Evolutionary conservation across 2,888 invertebrate genomes (phyloP).

Genomic region (Spilosoma lubricipeda): DNA sequence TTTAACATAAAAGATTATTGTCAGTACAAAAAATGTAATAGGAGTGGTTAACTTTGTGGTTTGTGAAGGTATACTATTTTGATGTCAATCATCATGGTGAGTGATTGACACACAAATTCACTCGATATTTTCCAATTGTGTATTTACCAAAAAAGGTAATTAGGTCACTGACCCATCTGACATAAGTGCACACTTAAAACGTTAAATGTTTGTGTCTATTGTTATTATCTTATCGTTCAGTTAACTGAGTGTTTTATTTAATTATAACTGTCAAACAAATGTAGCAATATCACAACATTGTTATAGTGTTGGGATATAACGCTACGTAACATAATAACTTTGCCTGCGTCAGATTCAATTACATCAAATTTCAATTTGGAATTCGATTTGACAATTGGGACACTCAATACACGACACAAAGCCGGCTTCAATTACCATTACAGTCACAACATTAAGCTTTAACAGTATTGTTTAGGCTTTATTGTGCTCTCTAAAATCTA

Average conservation of each 20-base stretch:
- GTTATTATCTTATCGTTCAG: slow-evolving; percentile 29
- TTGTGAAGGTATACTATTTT: slow-evolving; percentile 30
- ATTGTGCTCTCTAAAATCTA: slow-evolving; percentile 12
- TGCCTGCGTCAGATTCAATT: slow-evolving; percentile 20
- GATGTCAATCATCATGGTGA: slow-evolving; percentile 37
- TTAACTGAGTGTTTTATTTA: slow-evolving; percentile 21
- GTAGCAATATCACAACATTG: slow-evolving; percentile 2
- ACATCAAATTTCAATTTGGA: slow-evolving; percentile 26
- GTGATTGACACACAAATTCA: slow-evolving; percentile 40
- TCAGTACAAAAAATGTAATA: slow-evolving; percentile 24
- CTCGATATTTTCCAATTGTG: slow-evolving; percentile 18
- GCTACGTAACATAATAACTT: slow-evolving; percentile 18
- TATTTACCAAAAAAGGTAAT: slow-evolving; percentile 44
- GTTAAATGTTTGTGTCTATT: slow-evolving; percentile 22
- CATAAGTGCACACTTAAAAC: slow-evolving; percentile 22
- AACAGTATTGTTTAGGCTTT: slow-evolving; percentile 20
- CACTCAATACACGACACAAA: slow-evolving; percentile 24
- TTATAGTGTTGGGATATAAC: background rate
- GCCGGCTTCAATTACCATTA: slow-evolving; percentile 29
- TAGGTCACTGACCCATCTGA: slow-evolving; percentile 47
- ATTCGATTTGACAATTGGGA: slow-evolving; percentile 28
- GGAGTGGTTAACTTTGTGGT: slow-evolving; percentile 14
- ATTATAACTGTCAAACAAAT: slow-evolving; percentile 8
- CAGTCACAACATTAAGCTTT: slow-evolving; percentile 23
- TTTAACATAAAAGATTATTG: background rate